These are phyloP conservation scores for Butorides virescens DNA, from an alignment of 2,113 vertebrate genomes.

Conservation along the genomic window DNA sequence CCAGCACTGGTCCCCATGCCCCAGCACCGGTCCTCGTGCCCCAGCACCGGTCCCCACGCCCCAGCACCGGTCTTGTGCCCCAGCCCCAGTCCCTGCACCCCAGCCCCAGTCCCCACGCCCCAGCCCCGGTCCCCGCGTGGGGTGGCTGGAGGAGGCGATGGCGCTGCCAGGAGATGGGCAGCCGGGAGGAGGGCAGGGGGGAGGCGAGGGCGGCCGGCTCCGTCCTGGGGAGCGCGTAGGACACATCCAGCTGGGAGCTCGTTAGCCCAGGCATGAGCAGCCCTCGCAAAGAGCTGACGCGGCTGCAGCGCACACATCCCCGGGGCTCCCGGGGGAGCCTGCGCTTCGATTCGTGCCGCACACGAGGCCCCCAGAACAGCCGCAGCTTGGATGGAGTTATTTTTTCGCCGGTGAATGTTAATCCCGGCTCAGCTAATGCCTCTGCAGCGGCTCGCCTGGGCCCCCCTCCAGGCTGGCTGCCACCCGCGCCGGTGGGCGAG, in stretches of 20 bases:
- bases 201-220: background rate
- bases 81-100: too few species aligned
- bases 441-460: background rate
- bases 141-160: background rate
- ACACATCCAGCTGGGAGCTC: conserved; percentile 52
- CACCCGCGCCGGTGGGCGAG: fast-evolving
- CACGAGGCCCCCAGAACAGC: conserved; percentile 31
- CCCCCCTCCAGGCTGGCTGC: background rate
- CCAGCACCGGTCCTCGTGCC: too few species aligned
- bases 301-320: conserved; percentile 40
- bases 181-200: background rate
- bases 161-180: background rate
- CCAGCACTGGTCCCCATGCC: too few species aligned
- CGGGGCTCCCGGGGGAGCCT: conserved; percentile 46
- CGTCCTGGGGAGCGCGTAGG: conserved; percentile 23
- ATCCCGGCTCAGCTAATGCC: conserved; percentile 18
- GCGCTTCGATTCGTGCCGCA: conserved; percentile 20
- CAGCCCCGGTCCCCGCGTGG: fast-evolving
- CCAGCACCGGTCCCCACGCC: too few species aligned
- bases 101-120: too few species aligned
- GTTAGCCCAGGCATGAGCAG: conserved; percentile 52
- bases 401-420: conserved; percentile 12
- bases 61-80: too few species aligned
- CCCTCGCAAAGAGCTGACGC: conserved; percentile 55
- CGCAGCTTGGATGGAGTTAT: conserved; percentile 35